Evolutionary conservation across 2,797 vertebrate genomes (phyloP).

Genomic region (Ctenopoma multispine): DNA sequence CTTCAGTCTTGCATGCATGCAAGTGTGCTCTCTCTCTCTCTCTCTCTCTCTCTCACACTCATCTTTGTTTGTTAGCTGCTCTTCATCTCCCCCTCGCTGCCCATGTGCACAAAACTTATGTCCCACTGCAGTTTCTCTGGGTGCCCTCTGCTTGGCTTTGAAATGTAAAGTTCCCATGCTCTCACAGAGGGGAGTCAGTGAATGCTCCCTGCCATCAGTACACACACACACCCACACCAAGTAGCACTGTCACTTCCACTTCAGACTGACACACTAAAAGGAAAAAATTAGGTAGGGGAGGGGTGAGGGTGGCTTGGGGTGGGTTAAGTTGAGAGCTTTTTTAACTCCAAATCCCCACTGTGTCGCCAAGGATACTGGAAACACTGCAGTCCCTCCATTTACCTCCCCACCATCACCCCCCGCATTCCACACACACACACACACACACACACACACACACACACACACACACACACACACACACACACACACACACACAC

Average conservation of each 20-base stretch:
- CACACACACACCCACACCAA: slow-evolving; percentile 36
- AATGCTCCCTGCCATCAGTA: slow-evolving; percentile 59
- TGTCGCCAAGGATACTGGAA: slow-evolving; percentile 87
- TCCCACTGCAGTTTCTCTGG: slow-evolving; percentile 59
- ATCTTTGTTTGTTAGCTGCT: slow-evolving; percentile 21
- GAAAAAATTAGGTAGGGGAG: slow-evolving; percentile 64
- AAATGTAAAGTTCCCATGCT: slow-evolving; percentile 83
- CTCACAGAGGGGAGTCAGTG: slow-evolving; percentile 70
- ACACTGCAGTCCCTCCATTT: slow-evolving; percentile 78
- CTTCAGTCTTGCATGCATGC: slow-evolving; percentile 62
- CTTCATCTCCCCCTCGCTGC: slow-evolving; percentile 8
- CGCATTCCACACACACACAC: slow-evolving; percentile 27
- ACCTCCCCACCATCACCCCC: slow-evolving; percentile 58
- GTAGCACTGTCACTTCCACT: slow-evolving; percentile 81
- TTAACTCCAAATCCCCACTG: slow-evolving; percentile 78
- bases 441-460: slow-evolving; percentile 49
- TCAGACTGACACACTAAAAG: slow-evolving; percentile 80
- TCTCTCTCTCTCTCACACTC: slow-evolving; percentile 37
- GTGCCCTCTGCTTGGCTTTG: slow-evolving; percentile 74
- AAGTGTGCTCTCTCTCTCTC: slow-evolving; percentile 12
- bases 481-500: slow-evolving; percentile 33
- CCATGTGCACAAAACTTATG: slow-evolving; percentile 53
- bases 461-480: slow-evolving; percentile 59
- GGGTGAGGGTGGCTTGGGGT: slow-evolving; percentile 57
- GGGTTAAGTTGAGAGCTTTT: slow-evolving; percentile 76